Evolutionary conservation across 2,113 vertebrate genomes (phyloP).

Genomic region (Verasper variegatus): DNA sequence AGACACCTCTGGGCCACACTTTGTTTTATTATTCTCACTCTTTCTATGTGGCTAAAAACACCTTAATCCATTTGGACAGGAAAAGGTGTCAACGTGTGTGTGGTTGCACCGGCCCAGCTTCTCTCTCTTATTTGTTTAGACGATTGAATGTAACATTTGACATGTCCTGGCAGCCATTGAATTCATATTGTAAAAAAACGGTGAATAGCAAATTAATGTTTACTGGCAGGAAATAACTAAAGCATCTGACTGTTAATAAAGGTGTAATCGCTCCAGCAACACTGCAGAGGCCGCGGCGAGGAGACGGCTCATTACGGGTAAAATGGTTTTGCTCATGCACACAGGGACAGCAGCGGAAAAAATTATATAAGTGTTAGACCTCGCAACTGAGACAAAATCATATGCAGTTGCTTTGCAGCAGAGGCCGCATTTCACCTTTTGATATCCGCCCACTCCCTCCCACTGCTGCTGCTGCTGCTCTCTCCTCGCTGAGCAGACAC

Average conservation of each 20-base stretch:
- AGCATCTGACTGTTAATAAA: slow-evolving; percentile 3
- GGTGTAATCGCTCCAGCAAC: background rate
- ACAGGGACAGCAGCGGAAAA: slow-evolving; percentile 17
- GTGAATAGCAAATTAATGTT: slow-evolving; percentile 1
- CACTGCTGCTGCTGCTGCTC: slow-evolving; percentile 58
- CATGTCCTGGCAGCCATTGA: background rate
- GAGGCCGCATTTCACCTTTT: slow-evolving; percentile 76
- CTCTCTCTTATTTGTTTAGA: background rate
- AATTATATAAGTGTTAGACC: slow-evolving; percentile 64
- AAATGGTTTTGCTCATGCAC: slow-evolving; percentile 18
- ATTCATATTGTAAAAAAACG: background rate
- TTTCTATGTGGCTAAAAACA: too few species aligned
- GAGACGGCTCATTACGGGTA: slow-evolving; percentile 14
- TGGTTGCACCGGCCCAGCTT: too few species aligned
- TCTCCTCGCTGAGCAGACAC: slow-evolving; percentile 66
- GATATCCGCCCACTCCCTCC: slow-evolving; percentile 75
- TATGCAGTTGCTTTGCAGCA: slow-evolving; percentile 67
- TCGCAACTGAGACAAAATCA: slow-evolving; percentile 59
- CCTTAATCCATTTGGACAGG: too few species aligned
- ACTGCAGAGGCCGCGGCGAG: slow-evolving; percentile 17
- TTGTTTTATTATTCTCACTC: too few species aligned
- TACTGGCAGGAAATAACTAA: slow-evolving; percentile 1
- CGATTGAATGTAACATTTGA: background rate
- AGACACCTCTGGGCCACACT: too few species aligned
- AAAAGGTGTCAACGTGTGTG: too few species aligned